Evolutionary conservation across 2,888 invertebrate genomes (phyloP).

Genomic region (Cyclophora albipunctata): DNA sequence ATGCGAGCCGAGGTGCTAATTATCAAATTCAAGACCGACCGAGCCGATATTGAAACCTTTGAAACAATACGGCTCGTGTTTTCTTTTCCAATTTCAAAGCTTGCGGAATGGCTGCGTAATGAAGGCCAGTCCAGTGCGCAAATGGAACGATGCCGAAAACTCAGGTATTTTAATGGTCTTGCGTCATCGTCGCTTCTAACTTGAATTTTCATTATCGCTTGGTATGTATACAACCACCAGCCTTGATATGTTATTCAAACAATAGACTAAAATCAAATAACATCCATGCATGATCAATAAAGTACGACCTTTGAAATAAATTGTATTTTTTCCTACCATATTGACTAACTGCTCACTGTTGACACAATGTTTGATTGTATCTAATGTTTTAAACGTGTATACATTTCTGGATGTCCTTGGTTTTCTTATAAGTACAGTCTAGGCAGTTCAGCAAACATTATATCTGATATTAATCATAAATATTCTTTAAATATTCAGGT

Average conservation of each 20-base stretch:
- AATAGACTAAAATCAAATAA: slow-evolving; percentile 70
- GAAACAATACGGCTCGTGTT: slow-evolving; percentile 69
- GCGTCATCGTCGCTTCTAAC: slow-evolving; percentile 72
- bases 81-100: slow-evolving; percentile 71
- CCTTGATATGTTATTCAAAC: slow-evolving; percentile 75
- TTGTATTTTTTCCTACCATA: slow-evolving; percentile 33
- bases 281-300: slow-evolving; percentile 63
- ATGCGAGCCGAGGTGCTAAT: slow-evolving; percentile 64
- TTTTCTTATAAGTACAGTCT: not conserved
- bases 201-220: slow-evolving; percentile 76
- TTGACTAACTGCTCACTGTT: slow-evolving; percentile 23
- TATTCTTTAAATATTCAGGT: too few relatives aligned
- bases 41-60: slow-evolving; percentile 70
- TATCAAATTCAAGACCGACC: slow-evolving; percentile 70
- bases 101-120: slow-evolving; percentile 72
- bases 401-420: slow-evolving; percentile 4
- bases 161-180: slow-evolving; percentile 72
- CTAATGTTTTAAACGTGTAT: slow-evolving; percentile 17
- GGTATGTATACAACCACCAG: slow-evolving; percentile 65
- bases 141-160: slow-evolving; percentile 72
- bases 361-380: slow-evolving; percentile 34
- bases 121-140: slow-evolving; percentile 70
- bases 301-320: slow-evolving; percentile 53
- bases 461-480: too few relatives aligned
- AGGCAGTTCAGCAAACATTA: not conserved